Conservation (phyloP, 2,113 vertebrate species). For the Thamnophis sirtalis region DNA sequence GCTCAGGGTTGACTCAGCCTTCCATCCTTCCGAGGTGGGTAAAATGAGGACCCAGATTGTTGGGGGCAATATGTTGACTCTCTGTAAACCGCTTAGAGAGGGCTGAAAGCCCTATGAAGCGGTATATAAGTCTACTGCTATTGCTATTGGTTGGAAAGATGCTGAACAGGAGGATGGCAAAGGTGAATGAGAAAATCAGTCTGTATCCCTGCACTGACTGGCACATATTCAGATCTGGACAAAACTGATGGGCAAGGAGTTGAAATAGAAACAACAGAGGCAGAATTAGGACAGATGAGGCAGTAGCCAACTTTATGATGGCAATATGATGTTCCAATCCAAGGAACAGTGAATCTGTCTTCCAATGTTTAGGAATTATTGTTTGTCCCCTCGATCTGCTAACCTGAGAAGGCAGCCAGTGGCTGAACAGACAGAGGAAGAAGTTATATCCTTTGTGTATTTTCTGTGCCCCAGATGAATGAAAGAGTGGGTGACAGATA, state of each 20-base stretch:
- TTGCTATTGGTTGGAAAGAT: not conserved
- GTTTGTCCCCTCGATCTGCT: not conserved
- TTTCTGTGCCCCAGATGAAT: not conserved
- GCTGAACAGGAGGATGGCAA: not conserved
- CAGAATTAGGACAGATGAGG: not conserved
- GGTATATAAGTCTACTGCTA: too few species aligned
- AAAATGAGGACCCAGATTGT: too few species aligned
- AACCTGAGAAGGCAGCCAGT: not conserved
- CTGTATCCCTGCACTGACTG: not conserved
- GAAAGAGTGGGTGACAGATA: not conserved
- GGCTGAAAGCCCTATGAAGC: too few species aligned
- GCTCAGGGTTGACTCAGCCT: too few species aligned
- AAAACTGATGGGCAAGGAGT: not conserved
- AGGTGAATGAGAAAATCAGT: not conserved
- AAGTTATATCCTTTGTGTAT: not conserved
- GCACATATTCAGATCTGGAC: not conserved
- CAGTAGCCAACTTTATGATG: not conserved
- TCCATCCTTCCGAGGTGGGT: too few species aligned
- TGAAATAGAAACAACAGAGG: not conserved
- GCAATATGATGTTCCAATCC: not conserved
- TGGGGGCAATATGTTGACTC: too few species aligned
- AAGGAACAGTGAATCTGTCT: not conserved
- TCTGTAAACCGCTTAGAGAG: too few species aligned
- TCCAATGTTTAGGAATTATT: not conserved
- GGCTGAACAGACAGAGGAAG: not conserved